Evolutionary conservation across 1,140 invertebrate species (phyloP).

Genomic region (Teleopsis dalmanni): DNA sequence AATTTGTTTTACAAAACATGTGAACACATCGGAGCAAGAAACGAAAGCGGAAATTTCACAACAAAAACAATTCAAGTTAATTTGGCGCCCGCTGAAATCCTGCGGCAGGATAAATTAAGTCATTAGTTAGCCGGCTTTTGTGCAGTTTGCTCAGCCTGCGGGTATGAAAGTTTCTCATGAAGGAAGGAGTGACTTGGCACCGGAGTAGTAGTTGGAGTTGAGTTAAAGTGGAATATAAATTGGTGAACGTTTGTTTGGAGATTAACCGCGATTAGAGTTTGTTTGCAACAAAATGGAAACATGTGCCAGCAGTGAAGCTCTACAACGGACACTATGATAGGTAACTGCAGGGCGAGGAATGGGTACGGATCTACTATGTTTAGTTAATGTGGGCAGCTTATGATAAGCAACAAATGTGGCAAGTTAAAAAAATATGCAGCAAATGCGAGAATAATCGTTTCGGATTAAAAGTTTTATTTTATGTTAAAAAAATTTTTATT

Average conservation of each 20-base stretch:
- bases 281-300: conserved; percentile 10
- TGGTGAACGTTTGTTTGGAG: conserved; percentile 44
- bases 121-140: conserved; percentile 30
- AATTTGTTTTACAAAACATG: background rate
- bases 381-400: conserved; percentile 41
- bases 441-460: conserved; percentile 44
- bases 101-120: conserved; percentile 45
- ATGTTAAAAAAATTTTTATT: too few relatives aligned
- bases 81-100: conserved; percentile 43
- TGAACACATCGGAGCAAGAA: background rate
- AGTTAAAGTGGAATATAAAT: conserved; percentile 43
- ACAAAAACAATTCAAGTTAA: conserved; percentile 26
- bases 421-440: conserved; percentile 32
- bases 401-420: conserved; percentile 39
- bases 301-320: conserved; percentile 9
- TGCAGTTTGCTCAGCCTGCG: background rate
- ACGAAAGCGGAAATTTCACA: background rate
- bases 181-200: too few relatives aligned
- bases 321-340: conserved; percentile 4
- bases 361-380: background rate
- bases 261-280: conserved; percentile 43
- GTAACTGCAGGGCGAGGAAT: background rate
- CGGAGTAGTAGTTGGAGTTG: too few relatives aligned
- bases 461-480: conserved; percentile 41
- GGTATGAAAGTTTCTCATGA: background rate